Evolutionary conservation across 2,113 vertebrate species (phyloP).

Genomic region (Brachyhypopomus gauderio): DNA sequence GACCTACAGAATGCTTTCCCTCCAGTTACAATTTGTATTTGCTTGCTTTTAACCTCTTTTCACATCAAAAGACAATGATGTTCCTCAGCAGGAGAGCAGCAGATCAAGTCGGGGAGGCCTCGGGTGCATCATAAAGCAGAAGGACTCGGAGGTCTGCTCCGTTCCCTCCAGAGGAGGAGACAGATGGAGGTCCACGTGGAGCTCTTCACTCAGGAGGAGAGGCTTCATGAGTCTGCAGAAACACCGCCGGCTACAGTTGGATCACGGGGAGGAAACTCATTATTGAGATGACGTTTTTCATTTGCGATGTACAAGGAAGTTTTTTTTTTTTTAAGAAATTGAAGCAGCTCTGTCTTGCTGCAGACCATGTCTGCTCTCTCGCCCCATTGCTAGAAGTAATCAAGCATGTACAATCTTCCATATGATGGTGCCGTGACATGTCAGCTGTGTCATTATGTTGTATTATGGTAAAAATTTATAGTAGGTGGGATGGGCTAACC

Average conservation of each 20-base stretch:
- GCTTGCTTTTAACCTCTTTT: no score
- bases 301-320: slow-evolving; percentile 43
- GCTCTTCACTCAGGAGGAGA: neutral
- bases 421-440: neutral
- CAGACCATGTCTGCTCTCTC: no score
- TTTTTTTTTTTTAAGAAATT: neutral
- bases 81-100: slow-evolving; percentile 10
- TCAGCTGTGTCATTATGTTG: neutral
- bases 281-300: slow-evolving; percentile 44
- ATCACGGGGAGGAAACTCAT: slow-evolving; percentile 48
- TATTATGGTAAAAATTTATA: neutral
- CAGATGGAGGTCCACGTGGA: slow-evolving; percentile 18
- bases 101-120: slow-evolving; percentile 8
- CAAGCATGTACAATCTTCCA: slow-evolving; percentile 4
- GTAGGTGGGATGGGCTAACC: neutral
- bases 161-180: slow-evolving; percentile 8
- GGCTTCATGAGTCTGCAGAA: neutral
- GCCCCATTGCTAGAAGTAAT: slow-evolving; percentile 9
- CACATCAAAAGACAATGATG: neutral
- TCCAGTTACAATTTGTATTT: no score
- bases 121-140: slow-evolving; percentile 29
- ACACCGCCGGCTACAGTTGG: neutral
- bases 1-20: no score
- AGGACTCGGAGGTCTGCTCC: slow-evolving; percentile 33
- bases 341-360: neutral